These are phyloP conservation scores for Lycophotia porphyrea DNA, from an alignment of 2,888 invertebrate genomes.

Conservation along the genomic window DNA sequence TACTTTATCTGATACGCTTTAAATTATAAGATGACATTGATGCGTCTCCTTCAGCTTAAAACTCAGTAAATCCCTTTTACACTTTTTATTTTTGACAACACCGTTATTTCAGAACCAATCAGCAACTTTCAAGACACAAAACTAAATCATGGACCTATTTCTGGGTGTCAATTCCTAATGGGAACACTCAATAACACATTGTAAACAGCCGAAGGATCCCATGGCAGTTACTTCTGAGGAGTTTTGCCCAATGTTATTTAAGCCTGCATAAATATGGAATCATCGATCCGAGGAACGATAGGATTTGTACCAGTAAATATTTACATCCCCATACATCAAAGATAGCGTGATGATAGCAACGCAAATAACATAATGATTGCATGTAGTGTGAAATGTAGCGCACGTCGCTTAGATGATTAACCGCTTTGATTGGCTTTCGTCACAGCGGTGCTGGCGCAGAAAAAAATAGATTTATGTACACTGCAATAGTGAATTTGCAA, in stretches of 20 bases:
- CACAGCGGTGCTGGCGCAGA: conserved; percentile 41
- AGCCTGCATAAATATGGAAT: not conserved
- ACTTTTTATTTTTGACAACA: not conserved
- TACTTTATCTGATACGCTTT: too few relatives aligned
- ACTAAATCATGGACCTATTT: not conserved
- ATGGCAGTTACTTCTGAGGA: not conserved
- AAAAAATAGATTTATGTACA: conserved; percentile 58
- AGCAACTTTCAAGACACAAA: not conserved
- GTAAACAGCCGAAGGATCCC: not conserved
- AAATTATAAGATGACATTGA: not conserved
- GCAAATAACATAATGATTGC: conserved; percentile 44
- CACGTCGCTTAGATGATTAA: conserved; percentile 61
- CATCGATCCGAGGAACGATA: not conserved
- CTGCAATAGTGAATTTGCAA: conserved; percentile 52
- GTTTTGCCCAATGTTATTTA: not conserved
- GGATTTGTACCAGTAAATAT: not conserved
- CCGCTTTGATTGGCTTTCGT: conserved; percentile 60
- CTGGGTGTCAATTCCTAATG: not conserved
- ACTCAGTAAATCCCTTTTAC: not conserved
- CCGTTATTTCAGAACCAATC: not conserved
- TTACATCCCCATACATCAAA: not conserved
- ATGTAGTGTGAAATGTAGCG: conserved; percentile 57
- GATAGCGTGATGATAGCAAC: conserved; percentile 35
- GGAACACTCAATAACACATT: not conserved
- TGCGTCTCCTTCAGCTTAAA: not conserved